Base-by-base conservation (phyloP, 2,888 invertebrate species). In the Lepidonotus clava region DNA sequence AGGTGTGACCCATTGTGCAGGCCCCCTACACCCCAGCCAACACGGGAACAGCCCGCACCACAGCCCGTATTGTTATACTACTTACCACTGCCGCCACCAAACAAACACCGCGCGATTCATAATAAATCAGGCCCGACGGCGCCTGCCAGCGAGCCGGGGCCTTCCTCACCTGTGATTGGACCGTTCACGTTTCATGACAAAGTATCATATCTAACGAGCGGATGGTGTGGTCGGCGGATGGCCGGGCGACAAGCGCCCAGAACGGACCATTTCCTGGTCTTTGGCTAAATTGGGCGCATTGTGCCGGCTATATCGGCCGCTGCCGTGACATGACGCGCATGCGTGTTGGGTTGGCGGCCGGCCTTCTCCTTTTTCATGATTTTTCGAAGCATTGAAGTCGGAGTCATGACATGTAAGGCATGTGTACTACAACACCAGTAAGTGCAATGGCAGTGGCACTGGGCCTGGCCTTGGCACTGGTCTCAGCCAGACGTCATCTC, bases 181-280 rank as follows among this genome's bases (percentile, higher is more conserved):
- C 46, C 80, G 46, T 80, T 80, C 80, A 80, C 28, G 28, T 80
- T 41, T 80, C 80, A 80, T 46, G 80, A 41, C 80, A 28, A 46
- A 41, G 51, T 28, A 80, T 80, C 41, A 80, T 80, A 80, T 41
- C 80, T 51, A 46, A 80, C 80, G 46, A 51, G 80, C 80, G 28
- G 46, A 71, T 71, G 71, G 71, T 71, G 71, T 71, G 71, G 34
- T 11, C 36, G 21, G 14, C 18, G 71, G 38, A 34, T 36, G 38
- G 34, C 34, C 34, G 71, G 38, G 36, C 71, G 71, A 34, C 34
- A 24, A 36, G 38, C 14, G 71, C 34, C 36, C 71, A 71, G 71
- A 34, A 71, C 71, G 34, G 71, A 71, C 71, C 36, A 34, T 71
- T 71, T 38, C 34, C 71, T 71, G 71, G 36, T 71, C 21, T 71